Evolutionary conservation across 2,797 vertebrate genomes (phyloP).

Genomic region (Sarcoramphus papa): DNA sequence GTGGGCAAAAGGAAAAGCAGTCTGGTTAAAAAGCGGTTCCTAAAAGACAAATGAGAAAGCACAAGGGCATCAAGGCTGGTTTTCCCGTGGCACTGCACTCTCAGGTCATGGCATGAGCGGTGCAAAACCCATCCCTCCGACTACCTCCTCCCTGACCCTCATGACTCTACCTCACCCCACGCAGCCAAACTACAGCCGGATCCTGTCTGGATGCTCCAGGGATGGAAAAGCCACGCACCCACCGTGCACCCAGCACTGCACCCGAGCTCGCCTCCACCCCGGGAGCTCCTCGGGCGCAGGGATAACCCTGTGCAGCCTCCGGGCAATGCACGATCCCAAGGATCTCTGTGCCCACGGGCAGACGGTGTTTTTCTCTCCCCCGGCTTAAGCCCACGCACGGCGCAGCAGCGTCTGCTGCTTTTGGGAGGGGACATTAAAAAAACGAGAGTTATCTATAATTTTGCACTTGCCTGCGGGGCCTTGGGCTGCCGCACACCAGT

Average conservation of each 20-base stretch:
- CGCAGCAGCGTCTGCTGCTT: not conserved
- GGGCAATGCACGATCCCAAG: not conserved
- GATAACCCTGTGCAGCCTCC: not conserved
- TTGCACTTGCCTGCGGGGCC: not conserved
- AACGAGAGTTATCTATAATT: not conserved
- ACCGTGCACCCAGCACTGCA: not conserved
- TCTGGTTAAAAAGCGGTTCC: not conserved
- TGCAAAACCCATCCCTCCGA: not conserved
- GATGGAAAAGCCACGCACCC: not conserved
- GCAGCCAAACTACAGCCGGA: not conserved
- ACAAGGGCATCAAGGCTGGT: not conserved
- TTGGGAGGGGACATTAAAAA: not conserved
- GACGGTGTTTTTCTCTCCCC: not conserved
- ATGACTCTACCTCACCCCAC: accelerated
- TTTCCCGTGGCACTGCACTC: not conserved
- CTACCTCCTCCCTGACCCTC: no score
- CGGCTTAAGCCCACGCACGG: accelerated
- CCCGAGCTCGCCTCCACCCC: not conserved
- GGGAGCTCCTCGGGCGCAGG: accelerated
- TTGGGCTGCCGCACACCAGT: not conserved
- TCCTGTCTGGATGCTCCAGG: not conserved
- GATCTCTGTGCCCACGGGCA: not conserved
- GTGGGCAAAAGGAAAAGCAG: not conserved
- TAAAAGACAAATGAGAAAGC: not conserved
- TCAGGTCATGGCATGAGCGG: accelerated